Evolutionary conservation across 2,113 vertebrate species (phyloP).

Genomic region (Clarias batrachus): DNA sequence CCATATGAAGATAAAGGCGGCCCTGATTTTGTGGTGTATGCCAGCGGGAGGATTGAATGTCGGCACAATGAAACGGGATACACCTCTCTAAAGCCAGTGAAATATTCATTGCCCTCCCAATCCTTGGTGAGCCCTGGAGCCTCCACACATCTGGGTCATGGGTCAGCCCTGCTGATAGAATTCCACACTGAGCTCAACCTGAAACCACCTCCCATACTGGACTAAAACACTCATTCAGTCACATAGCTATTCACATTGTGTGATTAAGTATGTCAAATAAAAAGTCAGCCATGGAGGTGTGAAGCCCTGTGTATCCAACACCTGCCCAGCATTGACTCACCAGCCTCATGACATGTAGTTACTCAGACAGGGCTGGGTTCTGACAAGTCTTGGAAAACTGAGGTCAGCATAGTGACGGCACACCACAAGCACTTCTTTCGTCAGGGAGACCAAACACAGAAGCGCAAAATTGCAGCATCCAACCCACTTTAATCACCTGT

Average conservation of each 20-base stretch:
- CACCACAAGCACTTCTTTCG: slow-evolving; percentile 7
- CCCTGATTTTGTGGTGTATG: slow-evolving; percentile 46
- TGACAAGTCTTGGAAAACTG: slow-evolving; percentile 15
- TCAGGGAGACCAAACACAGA: neutral
- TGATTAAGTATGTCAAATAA: neutral
- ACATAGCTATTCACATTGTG: neutral
- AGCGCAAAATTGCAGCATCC: neutral
- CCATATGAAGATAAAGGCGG: neutral
- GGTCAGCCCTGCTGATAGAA: slow-evolving; percentile 40
- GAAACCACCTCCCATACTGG: slow-evolving; percentile 31
- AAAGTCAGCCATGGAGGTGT: slow-evolving; percentile 29
- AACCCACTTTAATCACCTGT: neutral
- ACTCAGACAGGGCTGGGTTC: slow-evolving; percentile 33
- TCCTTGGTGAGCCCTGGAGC: slow-evolving; percentile 25
- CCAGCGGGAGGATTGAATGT: neutral
- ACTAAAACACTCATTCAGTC: neutral
- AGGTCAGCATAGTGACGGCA: slow-evolving; percentile 2
- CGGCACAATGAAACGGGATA: slow-evolving; percentile 35
- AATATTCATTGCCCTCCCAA: slow-evolving; percentile 51
- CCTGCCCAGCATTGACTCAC: slow-evolving; percentile 36
- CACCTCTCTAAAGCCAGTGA: slow-evolving; percentile 33
- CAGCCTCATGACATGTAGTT: slow-evolving; percentile 25
- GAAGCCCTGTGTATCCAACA: slow-evolving; percentile 32
- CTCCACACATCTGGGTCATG: slow-evolving; percentile 26
- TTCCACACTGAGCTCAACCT: slow-evolving; percentile 51